These are phyloP conservation scores for Zygaena filipendulae DNA, from an alignment of 2,888 invertebrate species.

Conservation along the genomic window DNA sequence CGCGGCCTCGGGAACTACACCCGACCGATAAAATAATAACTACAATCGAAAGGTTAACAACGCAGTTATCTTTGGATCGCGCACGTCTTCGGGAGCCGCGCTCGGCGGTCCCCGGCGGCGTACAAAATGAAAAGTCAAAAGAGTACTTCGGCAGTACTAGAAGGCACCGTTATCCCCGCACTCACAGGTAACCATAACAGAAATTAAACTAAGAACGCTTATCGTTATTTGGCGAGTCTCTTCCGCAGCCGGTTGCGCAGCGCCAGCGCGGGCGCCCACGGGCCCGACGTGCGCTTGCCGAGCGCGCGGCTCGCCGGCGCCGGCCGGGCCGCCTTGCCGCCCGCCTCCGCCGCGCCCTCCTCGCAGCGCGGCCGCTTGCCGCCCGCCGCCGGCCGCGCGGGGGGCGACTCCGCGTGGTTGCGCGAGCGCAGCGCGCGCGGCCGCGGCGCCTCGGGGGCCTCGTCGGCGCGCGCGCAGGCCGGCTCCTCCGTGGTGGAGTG, in stretches of 20 bases:
- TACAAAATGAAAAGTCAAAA: slow-evolving; percentile 25
- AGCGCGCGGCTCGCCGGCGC: slow-evolving; percentile 17
- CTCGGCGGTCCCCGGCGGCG: slow-evolving; percentile 17
- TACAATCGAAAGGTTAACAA: slow-evolving; percentile 45
- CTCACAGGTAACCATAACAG: slow-evolving; percentile 27
- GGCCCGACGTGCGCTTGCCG: slow-evolving; percentile 24
- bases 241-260: slow-evolving; percentile 52
- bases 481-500: slow-evolving; percentile 36
- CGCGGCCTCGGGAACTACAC: no score
- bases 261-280: slow-evolving; percentile 47
- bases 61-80: slow-evolving; percentile 52
- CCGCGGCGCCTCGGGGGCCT: slow-evolving; percentile 9
- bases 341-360: slow-evolving; percentile 29
- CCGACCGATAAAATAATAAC: slow-evolving; percentile 45
- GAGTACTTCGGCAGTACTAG: slow-evolving; percentile 39
- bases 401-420: slow-evolving; percentile 21
- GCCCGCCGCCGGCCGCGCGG: slow-evolving; percentile 17
- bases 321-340: slow-evolving; percentile 15
- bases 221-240: slow-evolving; percentile 45
- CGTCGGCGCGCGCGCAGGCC: slow-evolving; percentile 16
- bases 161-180: slow-evolving; percentile 32
- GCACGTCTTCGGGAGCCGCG: slow-evolving; percentile 19
- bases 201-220: slow-evolving; percentile 14
- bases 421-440: slow-evolving; percentile 26
- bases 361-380: slow-evolving; percentile 23